Percentiles rank a stretch among this genome's conserved stretches.
Evolutionary conservation across 2,113 vertebrate genomes (phyloP).

Genomic region (Anthoscopus minutus): DNA sequence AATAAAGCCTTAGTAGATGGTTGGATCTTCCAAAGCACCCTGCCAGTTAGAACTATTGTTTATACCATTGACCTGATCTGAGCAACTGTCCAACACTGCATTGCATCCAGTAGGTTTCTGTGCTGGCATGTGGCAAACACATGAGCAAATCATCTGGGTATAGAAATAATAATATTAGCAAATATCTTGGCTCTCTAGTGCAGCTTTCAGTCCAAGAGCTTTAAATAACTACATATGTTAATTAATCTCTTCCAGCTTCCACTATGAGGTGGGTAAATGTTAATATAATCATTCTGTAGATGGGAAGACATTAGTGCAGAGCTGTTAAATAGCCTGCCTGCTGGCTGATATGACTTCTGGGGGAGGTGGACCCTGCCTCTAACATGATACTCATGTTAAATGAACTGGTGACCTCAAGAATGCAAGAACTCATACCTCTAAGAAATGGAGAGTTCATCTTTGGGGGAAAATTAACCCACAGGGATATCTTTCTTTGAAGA

Average conservation of each 20-base stretch:
- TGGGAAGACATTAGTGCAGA: not conserved
- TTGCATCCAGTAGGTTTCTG: not conserved
- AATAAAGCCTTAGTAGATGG: not conserved
- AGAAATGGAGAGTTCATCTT: not conserved
- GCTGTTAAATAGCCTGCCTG: not conserved
- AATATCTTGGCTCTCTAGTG: not conserved
- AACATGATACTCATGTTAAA: not conserved
- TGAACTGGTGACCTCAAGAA: not conserved
- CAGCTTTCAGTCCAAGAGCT: not conserved
- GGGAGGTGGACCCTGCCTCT: not conserved
- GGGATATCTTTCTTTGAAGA: not conserved
- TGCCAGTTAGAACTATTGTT: not conserved
- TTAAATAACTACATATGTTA: not conserved
- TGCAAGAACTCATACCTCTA: not conserved
- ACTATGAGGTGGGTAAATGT: not conserved
- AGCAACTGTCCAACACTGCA: not conserved
- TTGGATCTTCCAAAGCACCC: not conserved
- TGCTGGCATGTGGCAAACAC: not conserved
- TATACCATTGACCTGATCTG: not conserved
- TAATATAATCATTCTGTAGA: not conserved
- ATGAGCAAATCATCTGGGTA: not conserved
- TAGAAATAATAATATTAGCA: not conserved
- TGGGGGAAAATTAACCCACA: not conserved
- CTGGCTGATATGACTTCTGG: not conserved
- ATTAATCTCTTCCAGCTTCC: slow-evolving; percentile 17